Conservation (phyloP, 2,797 vertebrate species). For the Taenioides sp. region DNA sequence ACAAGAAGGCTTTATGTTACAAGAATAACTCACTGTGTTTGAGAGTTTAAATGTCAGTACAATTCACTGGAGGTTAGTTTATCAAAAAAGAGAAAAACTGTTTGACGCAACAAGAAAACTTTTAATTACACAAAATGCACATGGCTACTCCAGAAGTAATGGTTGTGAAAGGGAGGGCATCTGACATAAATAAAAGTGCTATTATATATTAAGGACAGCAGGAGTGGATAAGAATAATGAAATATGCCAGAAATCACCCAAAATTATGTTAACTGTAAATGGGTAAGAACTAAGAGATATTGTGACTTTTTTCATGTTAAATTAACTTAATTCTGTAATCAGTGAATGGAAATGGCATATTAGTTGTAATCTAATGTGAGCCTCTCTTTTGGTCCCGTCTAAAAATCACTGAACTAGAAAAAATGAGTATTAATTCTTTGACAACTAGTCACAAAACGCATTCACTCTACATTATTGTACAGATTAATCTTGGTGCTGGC, state of each 20-base stretch:
- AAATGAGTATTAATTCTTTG: conserved; percentile 5
- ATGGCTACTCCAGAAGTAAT: background rate
- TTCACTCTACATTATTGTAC: conserved; percentile 36
- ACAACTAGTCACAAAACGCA: conserved; percentile 32
- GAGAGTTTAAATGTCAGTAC: conserved; percentile 53
- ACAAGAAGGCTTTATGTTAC: conserved; percentile 53
- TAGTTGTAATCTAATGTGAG: background rate
- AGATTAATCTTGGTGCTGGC: conserved; percentile 49
- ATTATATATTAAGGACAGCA: background rate
- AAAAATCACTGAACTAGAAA: background rate
- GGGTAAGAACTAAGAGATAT: background rate
- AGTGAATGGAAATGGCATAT: background rate
- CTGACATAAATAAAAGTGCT: background rate
- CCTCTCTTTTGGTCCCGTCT: background rate
- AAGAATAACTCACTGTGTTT: conserved; percentile 73
- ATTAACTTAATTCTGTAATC: background rate
- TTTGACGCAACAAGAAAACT: too few relatives aligned
- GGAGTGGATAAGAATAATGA: background rate
- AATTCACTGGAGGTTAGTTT: conserved; percentile 57
- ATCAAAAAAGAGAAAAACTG: conserved; percentile 17
- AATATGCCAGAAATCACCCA: background rate
- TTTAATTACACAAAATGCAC: too few relatives aligned
- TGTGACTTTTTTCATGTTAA: background rate
- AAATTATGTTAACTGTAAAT: background rate
- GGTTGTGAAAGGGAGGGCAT: background rate